Evolutionary conservation across 2,113 vertebrate species (phyloP).

Genomic region (Chloropsis hardwickii): DNA sequence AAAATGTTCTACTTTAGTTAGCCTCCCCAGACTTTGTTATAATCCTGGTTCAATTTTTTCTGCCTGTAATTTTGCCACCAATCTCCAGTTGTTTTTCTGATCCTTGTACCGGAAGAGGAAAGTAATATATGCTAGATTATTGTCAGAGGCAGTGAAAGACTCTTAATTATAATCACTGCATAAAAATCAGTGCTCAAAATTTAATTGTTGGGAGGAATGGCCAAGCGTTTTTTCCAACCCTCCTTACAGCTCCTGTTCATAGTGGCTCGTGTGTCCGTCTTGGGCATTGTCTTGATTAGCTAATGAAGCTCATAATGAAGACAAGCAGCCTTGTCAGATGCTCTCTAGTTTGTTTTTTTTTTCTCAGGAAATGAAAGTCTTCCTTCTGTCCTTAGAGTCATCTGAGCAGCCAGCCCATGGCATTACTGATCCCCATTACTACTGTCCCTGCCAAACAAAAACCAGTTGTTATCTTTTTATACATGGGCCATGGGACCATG

Average conservation of each 20-base stretch:
- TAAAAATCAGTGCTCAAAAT: background rate
- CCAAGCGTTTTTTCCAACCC: background rate
- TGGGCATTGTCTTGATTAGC: background rate
- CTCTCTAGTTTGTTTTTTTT: background rate
- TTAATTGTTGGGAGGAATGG: background rate
- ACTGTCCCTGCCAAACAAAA: accelerated
- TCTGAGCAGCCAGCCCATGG: background rate
- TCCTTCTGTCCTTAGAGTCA: background rate
- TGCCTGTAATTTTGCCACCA: background rate
- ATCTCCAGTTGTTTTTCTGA: background rate
- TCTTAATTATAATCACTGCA: background rate
- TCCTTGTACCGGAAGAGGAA: background rate
- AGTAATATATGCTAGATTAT: background rate
- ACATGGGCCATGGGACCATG: accelerated
- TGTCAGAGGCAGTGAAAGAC: background rate
- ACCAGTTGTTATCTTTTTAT: background rate
- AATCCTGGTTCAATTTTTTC: background rate
- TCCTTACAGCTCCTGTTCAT: background rate
- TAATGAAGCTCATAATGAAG: background rate
- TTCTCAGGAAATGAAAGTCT: background rate
- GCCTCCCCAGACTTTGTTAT: background rate
- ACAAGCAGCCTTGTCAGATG: background rate
- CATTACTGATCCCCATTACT: background rate
- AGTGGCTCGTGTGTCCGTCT: background rate
- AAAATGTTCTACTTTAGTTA: background rate